Percentiles rank a stretch among this genome's conserved stretches.
These are phyloP conservation scores for Odontothrips loti DNA, from an alignment of 2,888 invertebrate species.

Conservation along the genomic window DNA sequence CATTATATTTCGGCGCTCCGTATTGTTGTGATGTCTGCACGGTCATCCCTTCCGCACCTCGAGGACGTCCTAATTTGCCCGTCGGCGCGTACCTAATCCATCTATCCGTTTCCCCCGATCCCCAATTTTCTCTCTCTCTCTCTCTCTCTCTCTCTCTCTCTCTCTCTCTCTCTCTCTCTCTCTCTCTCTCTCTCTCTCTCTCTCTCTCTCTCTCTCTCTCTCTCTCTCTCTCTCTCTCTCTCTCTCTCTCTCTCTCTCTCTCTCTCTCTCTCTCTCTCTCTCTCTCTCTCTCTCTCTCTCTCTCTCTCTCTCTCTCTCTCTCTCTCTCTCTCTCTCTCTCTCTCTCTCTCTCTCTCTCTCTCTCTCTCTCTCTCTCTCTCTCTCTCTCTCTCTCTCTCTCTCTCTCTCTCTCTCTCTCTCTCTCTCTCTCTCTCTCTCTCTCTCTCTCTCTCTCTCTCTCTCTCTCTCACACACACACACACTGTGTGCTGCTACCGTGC, in stretches of 20 bases:
- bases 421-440: background rate
- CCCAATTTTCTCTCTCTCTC: background rate
- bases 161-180: no score
- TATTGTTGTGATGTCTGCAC: background rate
- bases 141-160: background rate
- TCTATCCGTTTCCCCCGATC: background rate
- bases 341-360: background rate
- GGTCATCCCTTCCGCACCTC: slow-evolving; percentile 8
- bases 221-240: background rate
- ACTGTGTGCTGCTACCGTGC: no score
- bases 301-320: background rate
- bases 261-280: background rate
- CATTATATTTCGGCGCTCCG: background rate
- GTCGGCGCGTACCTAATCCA: background rate
- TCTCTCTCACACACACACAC: no score
- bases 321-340: background rate
- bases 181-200: background rate
- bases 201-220: background rate
- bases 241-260: background rate
- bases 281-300: background rate
- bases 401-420: background rate
- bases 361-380: background rate
- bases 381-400: background rate
- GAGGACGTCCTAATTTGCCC: background rate
- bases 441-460: background rate